Base-by-base conservation (phyloP, 1,140 invertebrate genomes). In the Drosophila pseudoananassae region DNA sequence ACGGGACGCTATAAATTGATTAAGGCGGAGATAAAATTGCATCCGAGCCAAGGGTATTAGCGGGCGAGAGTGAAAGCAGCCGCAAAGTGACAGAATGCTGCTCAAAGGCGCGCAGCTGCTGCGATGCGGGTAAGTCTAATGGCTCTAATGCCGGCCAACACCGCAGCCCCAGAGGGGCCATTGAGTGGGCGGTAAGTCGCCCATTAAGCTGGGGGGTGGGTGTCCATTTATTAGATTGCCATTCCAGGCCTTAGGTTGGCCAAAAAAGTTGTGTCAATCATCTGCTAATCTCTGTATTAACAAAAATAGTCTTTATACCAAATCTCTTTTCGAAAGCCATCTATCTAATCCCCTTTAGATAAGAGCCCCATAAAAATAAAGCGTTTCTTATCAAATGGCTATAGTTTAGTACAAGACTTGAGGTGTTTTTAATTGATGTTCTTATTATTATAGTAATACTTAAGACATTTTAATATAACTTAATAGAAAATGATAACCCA, bases 21-120 rank as follows among this genome's bases (percentile, higher is more conserved):
- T 85, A 72, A 78, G 76, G 50, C 68, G 59, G 20, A 53, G 47
- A 64, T 58, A 49, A 56, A 77, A 68, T 60, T 52, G 47, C 46
- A 65, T 58, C 50, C 56, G 71, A 57, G 57, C 65, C 61, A 76
- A 69, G 56, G 33, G 49, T 3, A 38, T 57, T 47, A 47, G 55
- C 27, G 55, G 14, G 43, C 23, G 20, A 75, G 59, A 70, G 74
- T 38, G 49, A 60, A 58, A 78, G 75, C 33, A 60, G 46, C 38
- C 61, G 29, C 29, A 45, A 68, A 63, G 63, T 56, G 64, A 55
- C 54, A 68, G 69, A 84, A 88, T 88, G 83, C 56, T 88, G 51
- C 51, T 89, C 40, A 89, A 79, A 76, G 83, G 84, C 65, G 69
- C 83, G 8, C 83, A 84, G 51, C 51, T 88, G 60, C 60, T 88